phyloP scores from a whole-genome alignment of 2,113 vertebrate genomes.

The Camelus dromedarius region DNA sequence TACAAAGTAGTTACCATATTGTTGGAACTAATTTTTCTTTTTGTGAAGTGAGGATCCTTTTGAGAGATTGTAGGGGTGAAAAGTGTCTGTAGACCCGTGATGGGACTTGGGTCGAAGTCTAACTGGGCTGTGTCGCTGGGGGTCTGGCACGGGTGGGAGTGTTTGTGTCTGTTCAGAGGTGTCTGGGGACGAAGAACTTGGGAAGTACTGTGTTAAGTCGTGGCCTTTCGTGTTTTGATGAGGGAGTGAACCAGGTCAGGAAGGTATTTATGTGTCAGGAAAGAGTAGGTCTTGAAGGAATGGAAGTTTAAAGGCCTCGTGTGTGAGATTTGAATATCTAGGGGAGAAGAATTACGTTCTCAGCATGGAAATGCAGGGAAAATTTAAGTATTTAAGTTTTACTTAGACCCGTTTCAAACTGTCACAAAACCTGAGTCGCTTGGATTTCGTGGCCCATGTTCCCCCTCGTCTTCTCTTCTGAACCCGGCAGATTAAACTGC shows the following conservation, averaged over 20 bases:
- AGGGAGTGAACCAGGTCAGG: not conserved
- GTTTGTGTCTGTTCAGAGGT: not conserved
- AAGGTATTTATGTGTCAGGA: not conserved
- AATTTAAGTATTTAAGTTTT: not conserved
- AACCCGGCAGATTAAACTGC: not conserved
- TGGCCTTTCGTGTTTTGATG: not conserved
- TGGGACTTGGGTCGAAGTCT: not conserved
- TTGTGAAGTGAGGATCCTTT: not conserved
- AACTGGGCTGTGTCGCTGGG: not conserved
- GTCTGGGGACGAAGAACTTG: not conserved
- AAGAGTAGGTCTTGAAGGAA: not conserved
- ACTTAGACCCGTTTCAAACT: not conserved
- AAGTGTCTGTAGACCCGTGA: not conserved
- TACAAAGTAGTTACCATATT: conserved; percentile 15
- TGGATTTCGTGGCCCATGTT: not conserved
- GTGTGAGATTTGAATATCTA: not conserved
- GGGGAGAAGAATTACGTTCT: not conserved
- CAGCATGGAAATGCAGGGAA: not conserved
- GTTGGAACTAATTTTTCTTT: conserved; percentile 37
- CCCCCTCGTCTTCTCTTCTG: not conserved
- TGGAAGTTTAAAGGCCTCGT: not conserved
- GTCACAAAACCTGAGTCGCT: not conserved
- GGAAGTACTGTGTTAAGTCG: not conserved
- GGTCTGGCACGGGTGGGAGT: not conserved
- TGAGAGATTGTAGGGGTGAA: not conserved